Evolutionary conservation across 2,797 vertebrate species (phyloP).

Genomic region (Galago senegalensis): DNA sequence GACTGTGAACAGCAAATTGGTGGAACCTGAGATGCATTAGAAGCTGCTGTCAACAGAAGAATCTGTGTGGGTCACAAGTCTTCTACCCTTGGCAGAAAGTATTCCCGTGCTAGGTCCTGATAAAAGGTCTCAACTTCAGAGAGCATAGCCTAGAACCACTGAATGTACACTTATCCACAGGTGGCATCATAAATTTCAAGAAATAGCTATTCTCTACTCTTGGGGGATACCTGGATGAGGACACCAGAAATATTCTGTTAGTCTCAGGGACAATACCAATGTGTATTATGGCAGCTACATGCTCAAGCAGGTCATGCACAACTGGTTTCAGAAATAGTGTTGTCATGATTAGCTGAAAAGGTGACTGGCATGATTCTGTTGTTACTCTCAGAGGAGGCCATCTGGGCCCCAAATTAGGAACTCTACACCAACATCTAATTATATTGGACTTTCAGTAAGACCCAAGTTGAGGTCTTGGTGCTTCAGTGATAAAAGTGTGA

Average conservation of each 20-base stretch:
- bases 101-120: constrained; percentile 93
- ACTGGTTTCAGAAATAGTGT: constrained; percentile 92
- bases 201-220: constrained; percentile 91
- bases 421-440: constrained; percentile 94
- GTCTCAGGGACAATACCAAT: constrained; percentile 91
- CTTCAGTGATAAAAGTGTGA: constrained; percentile 94
- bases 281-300: constrained; percentile 93
- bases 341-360: constrained; percentile 82
- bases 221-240: constrained; percentile 90
- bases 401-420: constrained; percentile 87
- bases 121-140: constrained; percentile 91
- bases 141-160: constrained; percentile 92
- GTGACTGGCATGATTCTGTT: constrained; percentile 89
- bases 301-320: constrained; percentile 92
- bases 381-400: constrained; percentile 93
- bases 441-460: constrained; percentile 94
- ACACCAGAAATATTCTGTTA: constrained; percentile 90
- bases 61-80: constrained; percentile 92
- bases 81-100: constrained; percentile 92
- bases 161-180: constrained; percentile 92
- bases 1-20: constrained; percentile 92
- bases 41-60: constrained; percentile 93
- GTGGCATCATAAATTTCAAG: constrained; percentile 92
- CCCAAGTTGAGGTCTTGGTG: constrained; percentile 92
- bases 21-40: constrained; percentile 94